phyloP scores from a whole-genome alignment of 2,113 vertebrate species.

The Sinocyclocheilus grahami region DNA sequence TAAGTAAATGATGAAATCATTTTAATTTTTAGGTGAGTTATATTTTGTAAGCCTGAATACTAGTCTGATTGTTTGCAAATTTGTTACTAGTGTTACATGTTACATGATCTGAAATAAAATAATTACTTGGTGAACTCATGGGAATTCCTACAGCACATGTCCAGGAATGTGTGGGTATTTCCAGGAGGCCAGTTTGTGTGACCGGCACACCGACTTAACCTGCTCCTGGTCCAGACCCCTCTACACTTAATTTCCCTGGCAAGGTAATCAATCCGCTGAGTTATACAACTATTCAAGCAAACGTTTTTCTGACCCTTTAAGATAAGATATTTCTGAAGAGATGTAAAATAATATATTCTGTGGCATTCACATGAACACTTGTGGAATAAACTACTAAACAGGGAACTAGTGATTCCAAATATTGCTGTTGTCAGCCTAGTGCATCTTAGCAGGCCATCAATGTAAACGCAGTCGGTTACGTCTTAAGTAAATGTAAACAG shows the following conservation, averaged over 20 bases:
- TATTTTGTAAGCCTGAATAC: too few species aligned
- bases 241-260: too few species aligned
- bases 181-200: not conserved
- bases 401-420: not conserved
- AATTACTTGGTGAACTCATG: not conserved
- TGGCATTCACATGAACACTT: not conserved
- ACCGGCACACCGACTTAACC: too few species aligned
- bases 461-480: not conserved
- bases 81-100: not conserved
- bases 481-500: not conserved
- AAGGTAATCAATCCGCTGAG: not conserved
- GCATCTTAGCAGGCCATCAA: not conserved
- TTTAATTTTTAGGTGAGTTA: too few species aligned
- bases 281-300: not conserved
- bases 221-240: too few species aligned
- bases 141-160: not conserved
- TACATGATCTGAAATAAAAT: not conserved
- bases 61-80: not conserved
- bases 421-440: not conserved
- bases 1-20: too few species aligned
- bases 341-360: not conserved
- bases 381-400: not conserved
- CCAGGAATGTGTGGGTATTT: not conserved
- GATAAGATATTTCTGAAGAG: not conserved
- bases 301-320: not conserved